Conservation (phyloP, 2,113 vertebrate genomes). For the Platycercus adscitus region DNA sequence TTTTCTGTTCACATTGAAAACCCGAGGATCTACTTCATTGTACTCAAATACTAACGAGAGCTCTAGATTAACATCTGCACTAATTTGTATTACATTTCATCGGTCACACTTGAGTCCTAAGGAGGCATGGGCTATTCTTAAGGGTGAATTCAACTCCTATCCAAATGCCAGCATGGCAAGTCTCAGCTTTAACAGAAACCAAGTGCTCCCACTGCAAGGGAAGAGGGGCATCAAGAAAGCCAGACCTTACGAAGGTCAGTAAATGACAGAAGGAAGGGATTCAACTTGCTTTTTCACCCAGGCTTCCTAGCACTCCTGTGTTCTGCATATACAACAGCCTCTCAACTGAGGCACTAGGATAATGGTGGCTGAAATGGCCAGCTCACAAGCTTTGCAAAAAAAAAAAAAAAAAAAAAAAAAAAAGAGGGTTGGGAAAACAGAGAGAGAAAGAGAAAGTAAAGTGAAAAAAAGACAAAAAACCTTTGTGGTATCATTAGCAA, state of each 20-base stretch:
- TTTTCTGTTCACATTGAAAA: background rate
- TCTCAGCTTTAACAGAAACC: background rate
- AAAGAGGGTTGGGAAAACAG: background rate
- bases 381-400: background rate
- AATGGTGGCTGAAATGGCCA: background rate
- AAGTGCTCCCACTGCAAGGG: background rate
- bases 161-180: background rate
- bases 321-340: background rate
- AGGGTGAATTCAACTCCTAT: background rate
- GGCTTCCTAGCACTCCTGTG: background rate
- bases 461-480: background rate
- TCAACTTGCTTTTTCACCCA: background rate
- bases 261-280: fast-evolving
- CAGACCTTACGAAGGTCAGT: background rate
- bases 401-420: background rate
- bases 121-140: background rate
- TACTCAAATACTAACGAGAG: background rate
- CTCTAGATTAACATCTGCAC: background rate
- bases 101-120: background rate
- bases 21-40: background rate
- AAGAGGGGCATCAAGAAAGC: background rate
- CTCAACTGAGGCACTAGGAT: background rate
- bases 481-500: background rate
- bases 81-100: background rate
- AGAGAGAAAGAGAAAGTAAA: too few species aligned